These are phyloP conservation scores for Mythimna loreyi DNA, from an alignment of 2,888 invertebrate species.

Conservation along the genomic window DNA sequence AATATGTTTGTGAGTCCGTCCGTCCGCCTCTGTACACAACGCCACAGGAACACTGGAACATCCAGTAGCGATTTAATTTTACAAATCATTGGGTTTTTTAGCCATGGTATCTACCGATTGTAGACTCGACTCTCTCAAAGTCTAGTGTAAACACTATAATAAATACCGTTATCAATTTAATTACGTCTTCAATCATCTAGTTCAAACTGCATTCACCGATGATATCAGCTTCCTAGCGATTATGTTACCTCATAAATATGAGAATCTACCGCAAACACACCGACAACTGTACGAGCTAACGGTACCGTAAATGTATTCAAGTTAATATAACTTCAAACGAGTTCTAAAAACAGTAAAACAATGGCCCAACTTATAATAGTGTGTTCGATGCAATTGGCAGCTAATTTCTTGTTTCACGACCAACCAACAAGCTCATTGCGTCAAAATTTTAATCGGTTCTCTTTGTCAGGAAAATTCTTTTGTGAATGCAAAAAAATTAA, in stretches of 20 bases:
- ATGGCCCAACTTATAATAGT: slow-evolving; percentile 88
- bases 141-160: not conserved
- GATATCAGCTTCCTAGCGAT: slow-evolving; percentile 19
- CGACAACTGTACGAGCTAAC: slow-evolving; percentile 61
- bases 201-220: slow-evolving; percentile 21
- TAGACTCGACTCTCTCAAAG: not conserved
- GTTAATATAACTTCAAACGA: slow-evolving; percentile 75
- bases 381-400: slow-evolving; percentile 89
- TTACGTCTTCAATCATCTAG: not conserved
- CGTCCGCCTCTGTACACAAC: slow-evolving; percentile 73
- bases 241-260: slow-evolving; percentile 30
- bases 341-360: slow-evolving; percentile 88
- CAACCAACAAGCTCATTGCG: slow-evolving; percentile 79
- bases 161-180: slow-evolving; percentile 8
- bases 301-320: slow-evolving; percentile 71
- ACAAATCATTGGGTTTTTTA: slow-evolving; percentile 39
- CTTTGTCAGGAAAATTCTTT: slow-evolving; percentile 74
- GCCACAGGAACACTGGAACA: slow-evolving; percentile 56
- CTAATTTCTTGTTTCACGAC: slow-evolving; percentile 85
- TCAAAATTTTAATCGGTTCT: slow-evolving; percentile 82
- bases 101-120: not conserved
- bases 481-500: slow-evolving; percentile 63
- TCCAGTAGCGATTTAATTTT: slow-evolving; percentile 41
- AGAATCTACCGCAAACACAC: slow-evolving; percentile 47
- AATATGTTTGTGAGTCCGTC: slow-evolving; percentile 83